phyloP scores from a whole-genome alignment of 1,140 invertebrate genomes.

The Pseudomyrmex sp. region DNA sequence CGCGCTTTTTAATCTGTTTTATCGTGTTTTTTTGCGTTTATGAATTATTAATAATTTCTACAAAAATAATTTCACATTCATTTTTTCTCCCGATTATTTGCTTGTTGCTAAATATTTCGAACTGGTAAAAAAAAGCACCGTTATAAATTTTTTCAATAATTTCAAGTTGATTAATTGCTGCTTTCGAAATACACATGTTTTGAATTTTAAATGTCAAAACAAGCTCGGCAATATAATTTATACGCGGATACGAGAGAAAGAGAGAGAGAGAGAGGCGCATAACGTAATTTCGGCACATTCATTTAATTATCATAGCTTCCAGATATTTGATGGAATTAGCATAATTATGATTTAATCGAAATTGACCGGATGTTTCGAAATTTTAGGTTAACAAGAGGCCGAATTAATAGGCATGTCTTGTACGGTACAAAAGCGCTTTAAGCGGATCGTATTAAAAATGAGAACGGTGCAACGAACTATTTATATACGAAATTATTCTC shows the following conservation, averaged over 20 bases:
- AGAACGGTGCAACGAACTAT: conserved; percentile 49
- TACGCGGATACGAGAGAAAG: background rate
- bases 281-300: conserved; percentile 15
- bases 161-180: background rate
- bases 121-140: background rate
- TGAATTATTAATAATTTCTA: background rate
- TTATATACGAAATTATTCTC: conserved; percentile 26
- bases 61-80: background rate
- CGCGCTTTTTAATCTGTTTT: background rate
- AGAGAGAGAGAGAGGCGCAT: conserved; percentile 2
- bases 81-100: background rate
- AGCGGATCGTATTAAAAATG: conserved; percentile 56
- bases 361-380: conserved; percentile 18
- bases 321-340: conserved; percentile 40
- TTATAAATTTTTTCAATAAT: background rate
- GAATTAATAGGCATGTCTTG: conserved; percentile 36
- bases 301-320: conserved; percentile 15
- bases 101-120: background rate
- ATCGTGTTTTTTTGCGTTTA: background rate
- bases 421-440: conserved; percentile 27
- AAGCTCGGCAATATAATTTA: background rate
- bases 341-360: conserved; percentile 43
- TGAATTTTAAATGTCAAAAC: background rate
- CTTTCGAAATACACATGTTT: background rate
- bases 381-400: conserved; percentile 52